Evolutionary conservation across 2,797 vertebrate species (phyloP).

Genomic region (Clarias pachynema): DNA sequence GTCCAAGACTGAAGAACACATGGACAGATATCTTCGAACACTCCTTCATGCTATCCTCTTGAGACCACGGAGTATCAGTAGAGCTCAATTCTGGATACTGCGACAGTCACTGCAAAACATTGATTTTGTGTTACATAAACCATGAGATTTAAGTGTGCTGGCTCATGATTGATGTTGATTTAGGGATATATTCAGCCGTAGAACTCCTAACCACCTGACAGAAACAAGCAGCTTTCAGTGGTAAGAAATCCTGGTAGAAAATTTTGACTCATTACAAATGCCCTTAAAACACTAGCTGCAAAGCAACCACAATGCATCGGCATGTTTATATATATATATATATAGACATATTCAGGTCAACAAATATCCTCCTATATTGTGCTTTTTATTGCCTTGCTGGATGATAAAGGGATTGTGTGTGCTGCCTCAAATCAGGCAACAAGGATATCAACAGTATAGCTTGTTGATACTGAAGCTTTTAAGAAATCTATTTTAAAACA

Average conservation of each 20-base stretch:
- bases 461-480: background rate
- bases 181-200: background rate
- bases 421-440: background rate
- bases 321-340: no score
- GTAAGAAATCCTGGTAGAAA: background rate
- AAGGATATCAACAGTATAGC: background rate
- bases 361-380: background rate
- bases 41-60: background rate
- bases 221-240: background rate
- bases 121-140: background rate
- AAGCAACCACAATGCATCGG: background rate
- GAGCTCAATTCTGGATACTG: background rate
- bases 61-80: background rate
- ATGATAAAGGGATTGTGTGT: background rate
- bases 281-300: background rate
- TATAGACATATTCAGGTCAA: slow-evolving; percentile 11
- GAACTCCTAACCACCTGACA: background rate
- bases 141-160: background rate
- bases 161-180: background rate
- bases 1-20: background rate
- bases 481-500: background rate
- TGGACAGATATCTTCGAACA: background rate
- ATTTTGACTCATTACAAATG: background rate
- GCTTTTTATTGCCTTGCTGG: background rate
- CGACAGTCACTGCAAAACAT: background rate